Percentiles rank a stretch among this genome's conserved stretches.
Conservation (phyloP, 2,888 invertebrate genomes). For the Arrhopalites spinosus region DNA sequence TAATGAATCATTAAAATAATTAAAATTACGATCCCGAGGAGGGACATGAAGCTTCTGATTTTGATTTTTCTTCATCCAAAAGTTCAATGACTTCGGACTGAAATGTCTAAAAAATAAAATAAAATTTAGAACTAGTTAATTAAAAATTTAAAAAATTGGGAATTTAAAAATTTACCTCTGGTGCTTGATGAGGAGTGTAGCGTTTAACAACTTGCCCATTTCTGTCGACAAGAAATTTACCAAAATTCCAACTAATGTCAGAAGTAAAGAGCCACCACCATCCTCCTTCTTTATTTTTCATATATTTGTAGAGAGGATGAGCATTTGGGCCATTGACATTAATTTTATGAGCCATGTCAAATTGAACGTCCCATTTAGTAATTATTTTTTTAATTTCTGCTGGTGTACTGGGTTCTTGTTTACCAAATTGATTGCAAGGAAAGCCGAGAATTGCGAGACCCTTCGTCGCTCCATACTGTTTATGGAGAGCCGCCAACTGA, state of each 20-base stretch:
- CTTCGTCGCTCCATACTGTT: slow-evolving; percentile 46
- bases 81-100: neutral
- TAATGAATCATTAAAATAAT: too few species aligned
- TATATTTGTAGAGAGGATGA: slow-evolving; percentile 67
- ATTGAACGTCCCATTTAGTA: slow-evolving; percentile 61
- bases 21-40: too few species aligned
- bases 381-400: slow-evolving; percentile 70
- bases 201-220: slow-evolving; percentile 73
- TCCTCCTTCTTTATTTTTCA: slow-evolving; percentile 53
- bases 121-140: neutral
- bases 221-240: slow-evolving; percentile 80
- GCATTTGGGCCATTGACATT: slow-evolving; percentile 74
- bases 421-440: slow-evolving; percentile 47
- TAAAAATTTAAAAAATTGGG: neutral
- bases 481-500: slow-evolving; percentile 49
- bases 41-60: neutral
- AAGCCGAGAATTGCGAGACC: slow-evolving; percentile 45
- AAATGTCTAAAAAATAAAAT: neutral
- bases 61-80: neutral
- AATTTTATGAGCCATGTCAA: slow-evolving; percentile 67
- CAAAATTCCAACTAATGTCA: slow-evolving; percentile 87
- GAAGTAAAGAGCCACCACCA: slow-evolving; percentile 57
- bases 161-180: slow-evolving; percentile 56
- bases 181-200: slow-evolving; percentile 66
- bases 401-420: slow-evolving; percentile 71